These are phyloP conservation scores for Axinella damicornis DNA, from an alignment of 37 sponge, comb jelly and placozoan species.

Conservation along the genomic window DNA sequence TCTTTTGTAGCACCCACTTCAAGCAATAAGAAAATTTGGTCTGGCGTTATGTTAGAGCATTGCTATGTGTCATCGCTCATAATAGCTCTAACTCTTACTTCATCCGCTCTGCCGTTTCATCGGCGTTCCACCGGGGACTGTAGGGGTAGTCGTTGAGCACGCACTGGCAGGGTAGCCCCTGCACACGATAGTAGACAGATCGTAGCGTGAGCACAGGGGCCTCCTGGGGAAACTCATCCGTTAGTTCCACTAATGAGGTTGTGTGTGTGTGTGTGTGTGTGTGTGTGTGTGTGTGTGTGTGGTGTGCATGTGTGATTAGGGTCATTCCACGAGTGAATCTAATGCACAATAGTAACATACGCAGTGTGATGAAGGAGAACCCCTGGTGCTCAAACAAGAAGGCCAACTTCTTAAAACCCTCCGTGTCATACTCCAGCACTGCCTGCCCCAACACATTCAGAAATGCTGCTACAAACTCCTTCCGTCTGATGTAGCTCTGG, in stretches of 20 bases:
- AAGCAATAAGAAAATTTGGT: background rate
- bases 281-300: no score
- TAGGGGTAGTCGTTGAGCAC: conserved; percentile 61
- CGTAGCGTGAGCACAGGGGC: conserved; percentile 51
- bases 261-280: no score
- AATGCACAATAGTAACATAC: conserved; percentile 18
- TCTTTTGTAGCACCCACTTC: background rate
- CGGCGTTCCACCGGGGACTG: conserved; percentile 78
- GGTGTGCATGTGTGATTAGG: no score
- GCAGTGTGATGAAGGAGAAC: conserved; percentile 54
- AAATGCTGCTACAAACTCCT: conserved; percentile 69
- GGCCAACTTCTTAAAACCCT: conserved; percentile 63
- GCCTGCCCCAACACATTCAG: conserved; percentile 68
- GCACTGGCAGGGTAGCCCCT: conserved; percentile 57
- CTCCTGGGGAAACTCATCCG: conserved; percentile 64
- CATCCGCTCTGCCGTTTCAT: conserved; percentile 69
- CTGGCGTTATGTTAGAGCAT: background rate
- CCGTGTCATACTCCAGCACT: conserved; percentile 85
- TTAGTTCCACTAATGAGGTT: conserved; percentile 49
- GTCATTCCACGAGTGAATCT: no score
- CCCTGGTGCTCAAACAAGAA: conserved; percentile 82
- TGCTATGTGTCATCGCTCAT: background rate
- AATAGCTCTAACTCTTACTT: conserved; percentile 19
- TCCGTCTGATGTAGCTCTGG: conserved; percentile 62
- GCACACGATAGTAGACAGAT: conserved; percentile 76